phyloP scores from a whole-genome alignment of 2,797 vertebrate species.

The Odontamblyopus rebecca region DNA sequence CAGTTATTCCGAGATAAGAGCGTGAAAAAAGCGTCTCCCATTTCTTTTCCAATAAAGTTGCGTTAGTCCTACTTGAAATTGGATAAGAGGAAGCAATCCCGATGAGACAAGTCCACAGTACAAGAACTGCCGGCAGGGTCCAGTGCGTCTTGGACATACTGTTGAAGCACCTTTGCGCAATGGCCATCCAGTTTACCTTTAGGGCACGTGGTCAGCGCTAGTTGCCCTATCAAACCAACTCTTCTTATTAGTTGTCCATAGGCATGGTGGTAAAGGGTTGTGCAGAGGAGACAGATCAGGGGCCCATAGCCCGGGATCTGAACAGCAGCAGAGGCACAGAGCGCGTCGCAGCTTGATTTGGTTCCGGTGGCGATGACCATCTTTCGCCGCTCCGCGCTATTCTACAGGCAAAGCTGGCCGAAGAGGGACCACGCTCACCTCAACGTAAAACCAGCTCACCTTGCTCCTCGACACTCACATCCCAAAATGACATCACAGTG shows the following conservation, averaged over 20 bases:
- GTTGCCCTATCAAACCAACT: slow-evolving; percentile 95
- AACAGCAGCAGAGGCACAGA: slow-evolving; percentile 76
- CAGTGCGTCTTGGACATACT: slow-evolving; percentile 89
- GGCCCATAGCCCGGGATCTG: slow-evolving; percentile 81
- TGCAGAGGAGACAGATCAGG: slow-evolving; percentile 92
- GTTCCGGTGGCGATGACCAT: slow-evolving; percentile 85
- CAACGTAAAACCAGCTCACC: slow-evolving; percentile 75
- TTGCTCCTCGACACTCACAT: slow-evolving; percentile 72
- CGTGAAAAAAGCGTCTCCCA: slow-evolving; percentile 91
- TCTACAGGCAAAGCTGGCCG: slow-evolving; percentile 70
- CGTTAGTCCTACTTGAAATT: slow-evolving; percentile 82
- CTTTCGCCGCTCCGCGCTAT: slow-evolving; percentile 84
- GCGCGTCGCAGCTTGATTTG: slow-evolving; percentile 77
- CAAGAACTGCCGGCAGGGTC: slow-evolving; percentile 82
- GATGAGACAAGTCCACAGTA: slow-evolving; percentile 83
- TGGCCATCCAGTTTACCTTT: slow-evolving; percentile 90
- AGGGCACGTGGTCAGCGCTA: slow-evolving; percentile 94
- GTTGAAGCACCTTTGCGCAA: slow-evolving; percentile 87
- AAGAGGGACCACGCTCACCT: slow-evolving; percentile 74
- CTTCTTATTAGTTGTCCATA: slow-evolving; percentile 91
- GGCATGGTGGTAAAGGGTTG: slow-evolving; percentile 91
- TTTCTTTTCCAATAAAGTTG: slow-evolving; percentile 82
- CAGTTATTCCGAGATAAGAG: slow-evolving; percentile 86
- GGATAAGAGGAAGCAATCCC: slow-evolving; percentile 82
- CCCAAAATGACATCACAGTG: slow-evolving; percentile 85